Percentiles rank a stretch among this genome's conserved stretches.
These are phyloP conservation scores for Perdita meconis DNA, from an alignment of 2,888 invertebrate species.

Conservation along the genomic window DNA sequence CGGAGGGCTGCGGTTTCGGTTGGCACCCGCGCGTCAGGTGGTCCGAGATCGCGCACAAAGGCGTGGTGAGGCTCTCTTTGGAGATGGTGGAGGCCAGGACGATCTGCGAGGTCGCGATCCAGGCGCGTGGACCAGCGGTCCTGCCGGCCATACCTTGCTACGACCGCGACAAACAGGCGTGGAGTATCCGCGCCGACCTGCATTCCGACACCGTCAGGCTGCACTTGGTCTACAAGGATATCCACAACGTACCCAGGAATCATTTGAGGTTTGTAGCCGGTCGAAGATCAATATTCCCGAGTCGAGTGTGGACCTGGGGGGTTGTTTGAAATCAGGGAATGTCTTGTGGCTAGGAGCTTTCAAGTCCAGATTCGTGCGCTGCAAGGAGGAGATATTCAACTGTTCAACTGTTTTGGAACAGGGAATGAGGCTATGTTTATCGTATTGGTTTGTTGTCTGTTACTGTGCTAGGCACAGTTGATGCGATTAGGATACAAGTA, in stretches of 20 bases:
- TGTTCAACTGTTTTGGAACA: too few relatives aligned
- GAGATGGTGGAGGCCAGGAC: conserved; percentile 91
- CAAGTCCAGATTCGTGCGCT: too few relatives aligned
- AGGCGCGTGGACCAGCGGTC: conserved; percentile 85
- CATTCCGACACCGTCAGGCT: conserved; percentile 91
- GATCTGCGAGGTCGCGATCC: conserved; percentile 86
- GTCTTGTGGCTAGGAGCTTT: neutral
- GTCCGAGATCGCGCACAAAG: conserved; percentile 86
- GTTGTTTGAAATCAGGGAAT: too few relatives aligned
- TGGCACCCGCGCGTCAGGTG: conserved; percentile 89
- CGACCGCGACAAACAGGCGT: conserved; percentile 92
- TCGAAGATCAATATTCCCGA: too few relatives aligned
- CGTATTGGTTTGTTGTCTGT: too few relatives aligned
- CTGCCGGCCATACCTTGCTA: conserved; percentile 88
- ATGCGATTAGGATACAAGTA: too few relatives aligned
- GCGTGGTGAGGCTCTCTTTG: conserved; percentile 88
- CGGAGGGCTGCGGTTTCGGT: conserved; percentile 89
- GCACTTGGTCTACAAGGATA: conserved; percentile 90
- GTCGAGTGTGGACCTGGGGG: too few relatives aligned
- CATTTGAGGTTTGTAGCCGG: conserved; percentile 86
- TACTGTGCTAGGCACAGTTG: too few relatives aligned
- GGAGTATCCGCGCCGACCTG: conserved; percentile 91
- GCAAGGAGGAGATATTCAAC: too few relatives aligned
- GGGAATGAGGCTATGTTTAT: too few relatives aligned
- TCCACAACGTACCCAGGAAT: conserved; percentile 91